Evolutionary conservation across 2,888 invertebrate genomes (phyloP).

Genomic region (Zygaena filipendulae): DNA sequence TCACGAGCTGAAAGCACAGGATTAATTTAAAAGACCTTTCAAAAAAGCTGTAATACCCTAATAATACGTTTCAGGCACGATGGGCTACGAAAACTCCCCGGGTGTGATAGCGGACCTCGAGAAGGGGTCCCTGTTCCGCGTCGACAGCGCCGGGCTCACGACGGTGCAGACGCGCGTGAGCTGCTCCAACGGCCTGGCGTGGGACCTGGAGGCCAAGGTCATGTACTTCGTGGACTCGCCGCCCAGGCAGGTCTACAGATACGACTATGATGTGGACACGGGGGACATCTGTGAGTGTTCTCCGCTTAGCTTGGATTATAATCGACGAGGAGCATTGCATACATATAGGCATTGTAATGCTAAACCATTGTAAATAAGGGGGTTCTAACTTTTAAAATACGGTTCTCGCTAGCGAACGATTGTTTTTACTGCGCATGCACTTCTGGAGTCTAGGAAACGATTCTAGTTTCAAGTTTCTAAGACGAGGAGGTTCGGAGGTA

Average conservation of each 20-base stretch:
- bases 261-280: conserved; percentile 75
- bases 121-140: conserved; percentile 55
- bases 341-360: conserved; percentile 13
- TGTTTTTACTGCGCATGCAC: too few relatives aligned
- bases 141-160: conserved; percentile 29
- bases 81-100: conserved; percentile 55
- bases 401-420: too few relatives aligned
- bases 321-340: too few relatives aligned
- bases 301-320: too few relatives aligned
- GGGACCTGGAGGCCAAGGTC: conserved; percentile 73
- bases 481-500: too few relatives aligned
- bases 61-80: conserved; percentile 49
- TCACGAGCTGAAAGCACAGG: too few relatives aligned
- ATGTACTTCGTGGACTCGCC: conserved; percentile 82
- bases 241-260: conserved; percentile 72
- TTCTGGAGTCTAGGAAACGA: too few relatives aligned
- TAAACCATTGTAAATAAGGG: too few relatives aligned
- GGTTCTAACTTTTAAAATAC: too few relatives aligned
- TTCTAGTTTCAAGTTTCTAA: too few relatives aligned
- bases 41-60: too few relatives aligned
- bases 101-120: conserved; percentile 37
- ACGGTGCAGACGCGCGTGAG: conserved; percentile 40
- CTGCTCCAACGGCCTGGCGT: conserved; percentile 84
- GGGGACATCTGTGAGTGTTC: conserved; percentile 71
- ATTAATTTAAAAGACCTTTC: too few relatives aligned